A percentile compares a stretch with the other conserved stretches of the same genome.
These are phyloP conservation scores for Ceratina japonica DNA, from an alignment of 1,140 invertebrate genomes.

Conservation along the genomic window DNA sequence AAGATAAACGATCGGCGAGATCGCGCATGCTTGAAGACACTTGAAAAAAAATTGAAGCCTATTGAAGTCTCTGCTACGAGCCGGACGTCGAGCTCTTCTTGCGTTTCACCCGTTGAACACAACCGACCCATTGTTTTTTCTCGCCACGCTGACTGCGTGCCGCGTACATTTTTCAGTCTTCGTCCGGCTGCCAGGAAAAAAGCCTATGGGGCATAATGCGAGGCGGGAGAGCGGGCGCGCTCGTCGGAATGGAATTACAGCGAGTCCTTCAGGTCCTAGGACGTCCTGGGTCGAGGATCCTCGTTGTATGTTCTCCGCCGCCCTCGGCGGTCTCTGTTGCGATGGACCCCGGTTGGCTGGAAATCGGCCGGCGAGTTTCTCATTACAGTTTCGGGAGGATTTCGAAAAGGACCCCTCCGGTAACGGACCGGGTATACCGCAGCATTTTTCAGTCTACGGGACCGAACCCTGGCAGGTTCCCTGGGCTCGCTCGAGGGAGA, in stretches of 20 bases:
- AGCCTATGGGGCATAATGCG: constrained; percentile 13
- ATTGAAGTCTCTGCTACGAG: constrained; percentile 30
- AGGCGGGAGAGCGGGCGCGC: neutral
- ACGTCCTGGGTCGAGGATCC: neutral
- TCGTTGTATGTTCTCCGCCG: constrained; percentile 24
- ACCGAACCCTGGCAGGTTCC: constrained; percentile 64
- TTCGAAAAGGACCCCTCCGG: constrained; percentile 67
- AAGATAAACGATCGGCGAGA: constrained; percentile 1
- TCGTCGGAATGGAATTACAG: constrained; percentile 53
- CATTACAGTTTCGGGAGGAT: constrained; percentile 67
- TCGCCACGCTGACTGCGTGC: neutral
- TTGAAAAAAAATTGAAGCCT: constrained; percentile 43
- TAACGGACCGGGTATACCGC: constrained; percentile 67
- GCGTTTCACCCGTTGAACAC: constrained; percentile 7
- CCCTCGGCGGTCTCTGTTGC: neutral
- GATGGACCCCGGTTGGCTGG: constrained; percentile 34
- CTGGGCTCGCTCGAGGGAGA: constrained; percentile 58
- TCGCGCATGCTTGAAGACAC: constrained; percentile 25
- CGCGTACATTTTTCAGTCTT: constrained; percentile 27
- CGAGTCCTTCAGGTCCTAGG: constrained; percentile 5
- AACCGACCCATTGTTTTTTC: constrained; percentile 25
- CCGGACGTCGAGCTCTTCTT: constrained; percentile 25
- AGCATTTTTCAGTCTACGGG: constrained; percentile 74
- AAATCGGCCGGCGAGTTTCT: constrained; percentile 60
- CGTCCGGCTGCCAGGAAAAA: constrained; percentile 19